A percentile compares a stretch with the other conserved stretches of the same genome.
Conservation (phyloP, 2,113 vertebrate species). For the human region DNA sequence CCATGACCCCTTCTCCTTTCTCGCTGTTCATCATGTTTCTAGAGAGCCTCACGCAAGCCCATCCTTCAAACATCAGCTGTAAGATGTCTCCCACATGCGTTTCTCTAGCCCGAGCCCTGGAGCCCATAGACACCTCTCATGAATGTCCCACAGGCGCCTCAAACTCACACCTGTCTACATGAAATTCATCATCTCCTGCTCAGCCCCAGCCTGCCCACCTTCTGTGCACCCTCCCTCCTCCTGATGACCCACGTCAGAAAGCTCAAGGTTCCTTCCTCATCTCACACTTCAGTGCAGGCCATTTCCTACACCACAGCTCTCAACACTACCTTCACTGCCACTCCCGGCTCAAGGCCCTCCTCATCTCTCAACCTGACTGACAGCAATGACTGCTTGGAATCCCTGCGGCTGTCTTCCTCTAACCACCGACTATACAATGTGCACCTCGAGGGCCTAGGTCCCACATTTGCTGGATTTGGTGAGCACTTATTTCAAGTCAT, state of each 20-base stretch:
- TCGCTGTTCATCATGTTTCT: too few relatives aligned
- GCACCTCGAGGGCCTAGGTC: neutral
- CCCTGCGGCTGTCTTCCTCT: neutral
- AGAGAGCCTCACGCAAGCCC: neutral
- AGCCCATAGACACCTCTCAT: neutral
- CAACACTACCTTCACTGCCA: neutral
- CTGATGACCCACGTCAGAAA: neutral
- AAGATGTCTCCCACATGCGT: fast-evolving
- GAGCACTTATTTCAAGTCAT: neutral
- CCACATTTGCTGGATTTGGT: neutral
- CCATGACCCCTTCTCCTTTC: neutral
- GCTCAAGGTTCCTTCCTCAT: neutral
- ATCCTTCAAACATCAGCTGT: neutral
- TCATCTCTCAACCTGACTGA: neutral
- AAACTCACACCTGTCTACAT: neutral
- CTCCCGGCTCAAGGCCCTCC: neutral
- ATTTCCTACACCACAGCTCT: fast-evolving
- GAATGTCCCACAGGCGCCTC: neutral
- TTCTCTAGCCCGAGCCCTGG: neutral
- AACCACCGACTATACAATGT: neutral
- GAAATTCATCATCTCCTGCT: neutral
- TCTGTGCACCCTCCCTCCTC: neutral
- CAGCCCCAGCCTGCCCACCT: neutral
- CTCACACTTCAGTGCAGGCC: neutral
- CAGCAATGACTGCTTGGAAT: neutral